Base-by-base conservation (phyloP, 2,888 invertebrate species). In the Blomia tropicalis region DNA sequence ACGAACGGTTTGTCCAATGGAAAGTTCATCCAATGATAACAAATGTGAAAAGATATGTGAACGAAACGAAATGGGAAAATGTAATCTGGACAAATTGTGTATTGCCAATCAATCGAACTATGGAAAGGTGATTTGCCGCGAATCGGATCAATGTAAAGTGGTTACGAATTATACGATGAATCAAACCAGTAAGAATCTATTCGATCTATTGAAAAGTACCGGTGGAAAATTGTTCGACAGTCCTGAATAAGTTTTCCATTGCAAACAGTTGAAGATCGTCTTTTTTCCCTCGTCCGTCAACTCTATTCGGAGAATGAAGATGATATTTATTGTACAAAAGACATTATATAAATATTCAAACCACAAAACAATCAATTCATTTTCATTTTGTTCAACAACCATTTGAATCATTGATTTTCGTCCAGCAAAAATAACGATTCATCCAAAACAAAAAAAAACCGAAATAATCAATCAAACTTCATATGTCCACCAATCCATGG, bases 401-500 rank as follows among this genome's bases (percentile, higher is more conserved):
- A n/a, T n/a, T n/a, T n/a, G n/a, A n/a, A n/a, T n/a, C n/a, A n/a
- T n/a, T n/a, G n/a, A n/a, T n/a, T 36, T 36, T 36, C 36, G 36
- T 17, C 36, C 36, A 36, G 36, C 36, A 17, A 36, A 36, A 36
- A 36, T 11, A 11, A 11, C 36, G 7, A 36, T 11, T 17, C 7
- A 36, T 11, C 7, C 7, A 36, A 36, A 11, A 36, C 17, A 14
- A 11, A 47, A 25, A 7, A 14, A 47, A 19, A 47, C 14, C 7
- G 7, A 27, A 14, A 27, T 47, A 11, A 14, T 27, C 7, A 7
- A 14, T 47, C 7, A 7, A 11, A 11, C 11, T 19, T 22, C 51
- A 47, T 47, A 19, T 47, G 51, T 14, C 7, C 7, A 7, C 23
- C 51, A 17, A 66, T 27, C 66, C 66, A 66, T 19, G 53, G 56